These are phyloP conservation scores for Danio tinwini DNA, from an alignment of 2,797 vertebrate species.

Conservation along the genomic window DNA sequence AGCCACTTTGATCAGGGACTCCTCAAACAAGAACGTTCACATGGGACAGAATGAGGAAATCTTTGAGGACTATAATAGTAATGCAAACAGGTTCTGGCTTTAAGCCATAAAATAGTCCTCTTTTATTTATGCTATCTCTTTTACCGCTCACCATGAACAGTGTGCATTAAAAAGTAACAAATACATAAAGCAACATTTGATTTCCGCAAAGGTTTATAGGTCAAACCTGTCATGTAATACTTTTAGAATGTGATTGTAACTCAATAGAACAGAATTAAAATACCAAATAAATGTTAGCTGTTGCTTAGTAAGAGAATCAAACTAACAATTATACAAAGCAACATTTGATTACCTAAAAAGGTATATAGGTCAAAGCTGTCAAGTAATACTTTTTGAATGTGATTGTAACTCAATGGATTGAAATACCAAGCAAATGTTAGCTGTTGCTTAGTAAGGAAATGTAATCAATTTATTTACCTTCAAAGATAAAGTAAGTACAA, in stretches of 20 bases:
- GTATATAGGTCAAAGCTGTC: not conserved
- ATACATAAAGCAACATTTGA: not conserved
- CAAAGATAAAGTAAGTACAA: not conserved
- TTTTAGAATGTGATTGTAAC: not conserved
- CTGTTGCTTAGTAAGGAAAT: not conserved
- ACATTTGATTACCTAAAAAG: not conserved
- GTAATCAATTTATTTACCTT: too few relatives aligned
- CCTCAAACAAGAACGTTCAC: constrained; percentile 80
- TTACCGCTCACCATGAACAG: constrained; percentile 64
- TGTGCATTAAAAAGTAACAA: constrained; percentile 71
- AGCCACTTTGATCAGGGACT: constrained; percentile 80
- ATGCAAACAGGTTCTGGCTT: constrained; percentile 43
- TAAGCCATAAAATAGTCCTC: constrained; percentile 66
- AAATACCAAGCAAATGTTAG: not conserved
- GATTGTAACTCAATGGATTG: not conserved
- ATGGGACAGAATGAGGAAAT: constrained; percentile 64
- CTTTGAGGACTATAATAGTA: constrained; percentile 56
- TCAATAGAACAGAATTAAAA: not conserved
- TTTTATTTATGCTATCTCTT: constrained; percentile 64
- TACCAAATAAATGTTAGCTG: not conserved
- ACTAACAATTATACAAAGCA: too few relatives aligned
- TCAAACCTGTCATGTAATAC: not conserved
- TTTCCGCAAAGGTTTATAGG: not conserved
- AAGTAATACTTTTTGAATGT: not conserved
- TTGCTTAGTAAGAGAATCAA: not conserved